Percentiles rank a stretch among this genome's conserved stretches.
phyloP scores from a whole-genome alignment of 2,113 vertebrate genomes.

The Glaucomys volans region DNA sequence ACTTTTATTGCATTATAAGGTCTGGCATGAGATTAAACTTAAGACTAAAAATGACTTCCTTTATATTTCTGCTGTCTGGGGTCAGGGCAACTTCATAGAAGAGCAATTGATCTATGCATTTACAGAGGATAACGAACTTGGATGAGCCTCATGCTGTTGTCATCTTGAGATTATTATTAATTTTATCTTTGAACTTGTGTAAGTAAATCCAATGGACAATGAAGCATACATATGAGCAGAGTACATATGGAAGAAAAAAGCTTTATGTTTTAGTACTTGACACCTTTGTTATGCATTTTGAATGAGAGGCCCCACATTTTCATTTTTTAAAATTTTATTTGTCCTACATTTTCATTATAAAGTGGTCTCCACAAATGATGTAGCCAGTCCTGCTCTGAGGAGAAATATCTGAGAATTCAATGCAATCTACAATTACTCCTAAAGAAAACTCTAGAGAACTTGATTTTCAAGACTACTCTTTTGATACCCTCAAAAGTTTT shows the following conservation, averaged over 20 bases:
- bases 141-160: neutral
- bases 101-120: neutral
- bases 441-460: constrained; percentile 53
- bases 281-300: neutral
- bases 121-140: neutral
- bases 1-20: neutral
- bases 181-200: constrained; percentile 29
- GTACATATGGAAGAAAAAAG: neutral
- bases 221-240: neutral
- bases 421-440: constrained; percentile 29
- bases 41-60: neutral
- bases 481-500: constrained; percentile 67
- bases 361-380: neutral
- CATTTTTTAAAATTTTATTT: neutral
- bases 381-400: neutral
- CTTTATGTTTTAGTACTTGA: neutral
- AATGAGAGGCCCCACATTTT: neutral
- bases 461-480: constrained; percentile 68
- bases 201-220: constrained; percentile 15
- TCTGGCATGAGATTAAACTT: neutral
- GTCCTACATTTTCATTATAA: neutral
- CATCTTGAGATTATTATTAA: constrained; percentile 41
- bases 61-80: neutral
- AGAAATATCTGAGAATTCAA: constrained; percentile 59
- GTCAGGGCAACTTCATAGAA: neutral